Evolutionary conservation across 2,797 vertebrate species (phyloP), one percentile per base, ranked within the genome.

Genomic region (Carcharodon carcharias): DNA sequence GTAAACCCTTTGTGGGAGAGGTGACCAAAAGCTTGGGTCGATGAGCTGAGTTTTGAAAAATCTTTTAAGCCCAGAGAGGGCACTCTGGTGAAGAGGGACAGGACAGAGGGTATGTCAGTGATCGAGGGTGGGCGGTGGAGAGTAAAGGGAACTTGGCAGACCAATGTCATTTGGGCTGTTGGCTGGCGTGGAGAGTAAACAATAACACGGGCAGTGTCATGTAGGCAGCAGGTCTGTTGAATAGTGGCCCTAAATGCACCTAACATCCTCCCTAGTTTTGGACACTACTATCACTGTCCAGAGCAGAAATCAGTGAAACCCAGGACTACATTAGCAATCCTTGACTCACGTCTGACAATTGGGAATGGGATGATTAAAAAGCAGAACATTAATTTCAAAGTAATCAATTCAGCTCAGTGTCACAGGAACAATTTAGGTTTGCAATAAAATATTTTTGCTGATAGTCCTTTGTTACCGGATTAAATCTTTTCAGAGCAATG

Each of bases 401-500:
- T 23, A 93, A 93, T 45, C 21, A 93, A 93, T 65, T n/a, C 61
- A 63, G 18, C 35, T 65, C n/a, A 45, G 63, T 67, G 63, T 65
- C 63, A 93, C 23, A 6, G 31, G 21, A 65, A 23, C 45, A 1
- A 50, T 7, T 50, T 16, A 50, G 23, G 40, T 23, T 26, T 85
- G 21, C 40, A 50, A 50, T 23, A 85, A 77, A 85, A 45, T 40
- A 50, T 23, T 85, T 50, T 61, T 91, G 56, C 56, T 11, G 23
- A 3, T 11, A n/a, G 61, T 26, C 4, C 7, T 8, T 45, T 96
- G 97, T 97, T 96, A 99, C 99, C 98, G 99, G 99, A 96, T 98
- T 98, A 97, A 98, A 99, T 61, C 98, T 98, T 96, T 97, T 98
- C 98, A 99, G 98, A 96, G 99, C 97, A 96, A 99, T 97, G 96